These are phyloP conservation scores for Gambusia affinis DNA, from an alignment of 2,113 vertebrate species.

Conservation along the genomic window DNA sequence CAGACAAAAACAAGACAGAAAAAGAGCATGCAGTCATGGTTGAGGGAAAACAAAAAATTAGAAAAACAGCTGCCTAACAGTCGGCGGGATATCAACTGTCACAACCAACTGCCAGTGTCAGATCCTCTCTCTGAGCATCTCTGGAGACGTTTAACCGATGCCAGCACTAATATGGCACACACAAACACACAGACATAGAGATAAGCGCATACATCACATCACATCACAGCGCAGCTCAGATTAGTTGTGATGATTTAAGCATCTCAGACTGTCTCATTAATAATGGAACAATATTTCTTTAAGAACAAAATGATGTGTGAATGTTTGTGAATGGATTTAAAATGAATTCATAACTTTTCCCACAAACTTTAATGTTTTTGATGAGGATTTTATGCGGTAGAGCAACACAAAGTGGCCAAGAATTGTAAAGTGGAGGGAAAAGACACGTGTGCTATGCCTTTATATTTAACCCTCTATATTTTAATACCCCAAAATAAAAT, in stretches of 20 bases:
- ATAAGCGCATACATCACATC: constrained; percentile 25
- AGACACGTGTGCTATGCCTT: background rate
- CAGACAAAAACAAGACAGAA: constrained; percentile 13
- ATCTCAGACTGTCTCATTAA: constrained; percentile 33
- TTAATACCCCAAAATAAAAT: background rate
- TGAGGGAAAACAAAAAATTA: constrained; percentile 55
- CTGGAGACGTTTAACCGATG: constrained; percentile 61
- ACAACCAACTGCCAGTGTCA: constrained; percentile 73
- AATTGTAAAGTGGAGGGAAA: background rate
- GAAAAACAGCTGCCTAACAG: constrained; percentile 70
- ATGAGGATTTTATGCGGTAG: background rate
- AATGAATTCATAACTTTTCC: background rate
- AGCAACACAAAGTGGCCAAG: background rate
- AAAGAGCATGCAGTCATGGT: constrained; percentile 32
- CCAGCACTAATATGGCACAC: constrained; percentile 43
- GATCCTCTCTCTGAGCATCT: constrained; percentile 56
- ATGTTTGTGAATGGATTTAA: constrained; percentile 4
- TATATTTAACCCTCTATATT: background rate
- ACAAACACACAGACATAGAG: constrained; percentile 17
- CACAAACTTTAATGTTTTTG: background rate
- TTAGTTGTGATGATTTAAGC: constrained; percentile 24
- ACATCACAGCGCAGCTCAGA: constrained; percentile 6
- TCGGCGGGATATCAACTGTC: constrained; percentile 69
- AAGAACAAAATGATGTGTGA: constrained; percentile 2
- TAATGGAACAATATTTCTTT: constrained; percentile 34